Evolutionary conservation across 2,888 invertebrate genomes (phyloP).

Genomic region (Drosophila nigritarsus): DNA sequence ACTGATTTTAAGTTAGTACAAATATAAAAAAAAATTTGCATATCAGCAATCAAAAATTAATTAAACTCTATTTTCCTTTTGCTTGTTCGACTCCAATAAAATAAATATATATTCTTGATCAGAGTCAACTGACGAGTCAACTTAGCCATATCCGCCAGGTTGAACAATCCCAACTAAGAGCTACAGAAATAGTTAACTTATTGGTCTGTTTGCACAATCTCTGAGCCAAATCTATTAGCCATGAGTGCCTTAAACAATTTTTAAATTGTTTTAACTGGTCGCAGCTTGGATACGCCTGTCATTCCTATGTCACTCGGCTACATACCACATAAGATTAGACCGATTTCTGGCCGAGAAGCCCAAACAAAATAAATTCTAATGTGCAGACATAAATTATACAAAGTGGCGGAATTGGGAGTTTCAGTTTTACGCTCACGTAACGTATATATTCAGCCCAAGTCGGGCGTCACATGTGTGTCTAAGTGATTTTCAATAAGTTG

Average conservation of each 20-base stretch:
- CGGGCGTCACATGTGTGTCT: conserved; percentile 75
- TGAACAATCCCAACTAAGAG: not conserved
- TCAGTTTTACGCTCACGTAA: conserved; percentile 66
- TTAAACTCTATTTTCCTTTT: not conserved
- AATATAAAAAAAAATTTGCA: no score
- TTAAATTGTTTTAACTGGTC: conserved; percentile 42
- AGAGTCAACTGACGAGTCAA: not conserved
- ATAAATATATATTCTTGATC: not conserved
- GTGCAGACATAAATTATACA: conserved; percentile 67
- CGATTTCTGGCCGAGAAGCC: conserved; percentile 1
- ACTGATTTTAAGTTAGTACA: not conserved
- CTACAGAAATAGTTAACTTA: not conserved
- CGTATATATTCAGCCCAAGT: conserved; percentile 22
- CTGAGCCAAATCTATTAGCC: not conserved
- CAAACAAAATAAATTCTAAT: conserved; percentile 56
- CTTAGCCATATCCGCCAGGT: not conserved
- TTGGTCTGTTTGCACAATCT: not conserved
- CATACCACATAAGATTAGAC: conserved; percentile 43
- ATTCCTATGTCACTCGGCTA: conserved; percentile 34
- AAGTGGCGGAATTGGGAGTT: conserved; percentile 39
- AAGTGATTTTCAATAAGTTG: conserved; percentile 81
- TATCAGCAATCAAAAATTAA: not conserved
- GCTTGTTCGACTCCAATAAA: not conserved
- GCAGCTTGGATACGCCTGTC: conserved; percentile 42
- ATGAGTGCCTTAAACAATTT: conserved; percentile 43